phyloP scores from a whole-genome alignment of 2,113 vertebrate genomes.

The Etheostoma cragini region DNA sequence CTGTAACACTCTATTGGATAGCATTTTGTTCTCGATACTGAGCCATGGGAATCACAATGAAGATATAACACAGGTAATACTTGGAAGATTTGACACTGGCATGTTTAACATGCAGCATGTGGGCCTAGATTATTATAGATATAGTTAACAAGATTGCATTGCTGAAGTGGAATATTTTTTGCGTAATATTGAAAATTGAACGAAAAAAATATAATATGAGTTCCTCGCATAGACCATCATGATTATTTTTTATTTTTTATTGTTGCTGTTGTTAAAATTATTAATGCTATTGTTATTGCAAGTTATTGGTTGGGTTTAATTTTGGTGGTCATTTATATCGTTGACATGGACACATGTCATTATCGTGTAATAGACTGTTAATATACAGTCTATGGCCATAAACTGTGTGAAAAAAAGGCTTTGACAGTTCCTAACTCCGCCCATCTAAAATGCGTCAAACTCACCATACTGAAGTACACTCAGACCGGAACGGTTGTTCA shows the following conservation, averaged over 20 bases:
- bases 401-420: background rate
- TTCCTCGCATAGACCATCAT: background rate
- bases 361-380: background rate
- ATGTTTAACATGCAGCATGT: background rate
- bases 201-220: background rate
- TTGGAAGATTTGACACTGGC: background rate
- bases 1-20: constrained; percentile 51
- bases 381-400: no score
- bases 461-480: background rate
- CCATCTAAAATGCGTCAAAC: background rate
- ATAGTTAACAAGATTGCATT: background rate
- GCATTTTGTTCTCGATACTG: constrained; percentile 51
- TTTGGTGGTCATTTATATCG: background rate
- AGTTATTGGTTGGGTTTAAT: background rate
- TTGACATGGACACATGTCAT: background rate
- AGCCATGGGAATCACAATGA: constrained; percentile 66
- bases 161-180: background rate
- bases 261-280: background rate
- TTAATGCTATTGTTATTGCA: background rate
- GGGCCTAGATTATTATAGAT: background rate
- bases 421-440: constrained; percentile 53
- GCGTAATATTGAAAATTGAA: background rate
- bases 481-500: background rate
- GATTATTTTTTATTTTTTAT: background rate
- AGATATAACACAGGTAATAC: constrained; percentile 75